Base-by-base conservation (phyloP, 1,140 invertebrate genomes). In the Bacillus rossius region DNA sequence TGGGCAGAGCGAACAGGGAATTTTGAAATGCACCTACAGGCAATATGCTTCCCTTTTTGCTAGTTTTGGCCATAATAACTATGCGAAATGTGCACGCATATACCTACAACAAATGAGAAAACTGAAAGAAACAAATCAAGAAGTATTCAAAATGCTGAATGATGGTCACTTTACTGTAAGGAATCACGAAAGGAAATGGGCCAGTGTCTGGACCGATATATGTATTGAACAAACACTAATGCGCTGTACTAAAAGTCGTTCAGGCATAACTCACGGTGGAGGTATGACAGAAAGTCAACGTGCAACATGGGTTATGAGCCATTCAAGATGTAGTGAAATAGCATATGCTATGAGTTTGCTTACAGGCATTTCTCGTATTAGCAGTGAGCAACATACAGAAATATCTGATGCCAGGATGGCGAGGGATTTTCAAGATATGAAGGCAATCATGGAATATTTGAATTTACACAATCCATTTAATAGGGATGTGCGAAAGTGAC, bases 81-180 rank as follows among this genome's bases (percentile, higher is more conserved):
- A 34, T 34, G 29, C 29, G 7, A 80, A 79, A 69, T 74, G 70
- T 48, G 63, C 63, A 29, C 68, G 72, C 34, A 49, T 76, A 16
- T 78, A 77, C 64, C 52, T 79, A 10, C 72, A 76, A 69, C 61
- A 75, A 64, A 77, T 73, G 73, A 0, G 29, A 34, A 34, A 34
- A 34, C 29, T 34, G 10, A 34, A 34, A 34, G 29, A 34, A 34
- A 34, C 29, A 34, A 34, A 34, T 34, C 29, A 4, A 34, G 29
- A 34, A 34, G 29, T 34, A 34, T 34, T 7, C 29, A 34, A 34
- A 34, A 4, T 34, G 4, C 29, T 34, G 29, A 34, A 34, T 34
- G 29, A 7, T 34, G 29, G 10, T 34, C 13, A 53, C 4, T 53
- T 53, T 53, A 53, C 51, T 34, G 34, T 53, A 53, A 7, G 51